Base-by-base conservation (phyloP, 2,113 vertebrate genomes). In the Chelonoidis abingdonii region DNA sequence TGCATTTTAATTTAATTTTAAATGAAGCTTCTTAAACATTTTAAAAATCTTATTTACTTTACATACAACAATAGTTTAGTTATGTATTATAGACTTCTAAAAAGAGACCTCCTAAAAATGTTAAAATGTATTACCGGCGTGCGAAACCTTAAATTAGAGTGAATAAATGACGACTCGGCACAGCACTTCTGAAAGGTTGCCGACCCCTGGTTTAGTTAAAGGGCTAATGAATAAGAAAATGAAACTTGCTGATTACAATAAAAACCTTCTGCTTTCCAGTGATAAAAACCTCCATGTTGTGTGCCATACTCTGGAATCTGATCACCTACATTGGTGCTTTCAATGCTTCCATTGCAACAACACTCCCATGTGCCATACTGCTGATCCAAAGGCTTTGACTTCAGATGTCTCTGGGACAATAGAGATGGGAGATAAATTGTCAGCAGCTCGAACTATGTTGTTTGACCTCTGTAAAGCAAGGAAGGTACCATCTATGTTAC, bases 231-330 rank as follows among this genome's bases (percentile, higher is more conserved):
- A 84, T 84, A 86, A 69, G 65, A 75, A 93, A 94, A 93, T 93
- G 92, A 93, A 96, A 94, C 94, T 27, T 78, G 87, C 90, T 84
- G 85, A 89, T 91, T 38, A 89, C 95, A 92, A 22, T 49, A 11
- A n/a, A 52, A 72, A 38, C 65, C n/a, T 38, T 93, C 90, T 95
- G 89, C 91, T 84, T 95, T 89, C 90, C 89, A 88, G 91, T 83
- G 38, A 16, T 44, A 44, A 29, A 44, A 57, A 27, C 13, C 31
- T 90, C 3, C 19, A 3, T 91, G 75, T 81, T 83, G 72, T 93
- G 53, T 97, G 92, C 96, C 50, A 24, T 92, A 41, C 84, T 92
- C 92, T 89, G 90, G 90, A 85, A 80, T 93, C 80, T 90, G 87
- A 72, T 78, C 93, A 41, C 84, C 90, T 78, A 31, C 88, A 38